Evolutionary conservation across 2,888 invertebrate genomes (phyloP), one percentile per base, ranked within the genome.

Genomic region (Stomorhina lunata): DNA sequence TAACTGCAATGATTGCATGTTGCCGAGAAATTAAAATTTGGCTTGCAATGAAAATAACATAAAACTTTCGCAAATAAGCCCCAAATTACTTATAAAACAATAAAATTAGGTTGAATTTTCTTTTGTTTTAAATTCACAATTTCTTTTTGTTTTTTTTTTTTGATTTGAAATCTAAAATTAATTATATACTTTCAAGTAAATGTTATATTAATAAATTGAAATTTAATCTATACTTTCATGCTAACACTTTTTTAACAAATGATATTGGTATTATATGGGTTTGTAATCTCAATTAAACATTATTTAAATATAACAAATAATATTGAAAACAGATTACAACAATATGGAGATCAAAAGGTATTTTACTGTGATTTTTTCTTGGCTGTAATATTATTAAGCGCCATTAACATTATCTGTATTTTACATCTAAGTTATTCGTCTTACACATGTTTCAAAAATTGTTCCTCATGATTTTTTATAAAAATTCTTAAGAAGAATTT

Each of bases 261-360:
- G 81, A 66, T 81, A 29, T n/a, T 73, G 50, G 43, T 72, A 53
- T 61, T 32, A 17, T 15, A 12, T n/a, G n/a, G 55, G 27, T 45
- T 45, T 65, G 43, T 9, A 55, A 69, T 43, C 20, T 48, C 53
- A 59, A 55, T 72, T 32, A 72, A 57, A 17, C 15, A 34, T 50
- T 34, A 25, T 40, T 59, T 53, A 50, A 57, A 71, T 55, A 61
- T 40, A 17, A 29, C 27, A 66, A 65, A 76, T 53, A 43, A 87
- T 5, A n/a, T 4, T 22, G 43, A 29, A 43, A 40, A 69, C 17
- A 91, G 91, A 88, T 89, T 90, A 86, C 90, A 79, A 71, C 79
- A 90, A 85, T 89, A 90, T 86, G 91, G 91, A 88, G 89, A 89
- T 83, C 89, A 88, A 87, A 90, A 91, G 91, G 91, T 91, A 91